Conservation (phyloP, 1,140 invertebrate genomes). For the Drosophila serrata region DNA sequence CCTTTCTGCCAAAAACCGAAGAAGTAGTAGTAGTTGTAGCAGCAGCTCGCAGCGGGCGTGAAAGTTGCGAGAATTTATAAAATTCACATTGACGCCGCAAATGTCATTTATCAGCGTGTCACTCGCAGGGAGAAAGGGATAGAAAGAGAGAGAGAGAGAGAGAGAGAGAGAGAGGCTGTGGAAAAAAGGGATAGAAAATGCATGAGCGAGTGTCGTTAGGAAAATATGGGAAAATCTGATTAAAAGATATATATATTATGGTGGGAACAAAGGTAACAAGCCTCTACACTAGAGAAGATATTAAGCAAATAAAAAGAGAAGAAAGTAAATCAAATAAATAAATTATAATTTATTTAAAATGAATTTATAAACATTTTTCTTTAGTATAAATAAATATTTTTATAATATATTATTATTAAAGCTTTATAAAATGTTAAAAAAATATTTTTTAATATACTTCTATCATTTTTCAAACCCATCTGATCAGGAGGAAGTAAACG, state of each 20-base stretch:
- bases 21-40: not conserved
- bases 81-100: slow-evolving; percentile 82
- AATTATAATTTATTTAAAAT: not conserved
- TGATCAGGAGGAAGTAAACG: too few relatives aligned
- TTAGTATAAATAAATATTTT: not conserved
- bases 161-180: not conserved
- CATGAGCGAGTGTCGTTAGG: not conserved
- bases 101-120: slow-evolving; percentile 83
- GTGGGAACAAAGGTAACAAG: not conserved
- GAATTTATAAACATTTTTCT: not conserved
- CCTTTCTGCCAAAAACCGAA: slow-evolving; percentile 4
- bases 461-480: too few relatives aligned
- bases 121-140: slow-evolving; percentile 39
- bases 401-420: too few relatives aligned
- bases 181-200: not conserved
- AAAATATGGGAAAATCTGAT: not conserved
- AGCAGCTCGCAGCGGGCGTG: slow-evolving; percentile 61
- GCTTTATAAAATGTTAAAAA: too few relatives aligned
- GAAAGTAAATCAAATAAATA: too few relatives aligned
- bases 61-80: slow-evolving; percentile 83
- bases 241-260: not conserved
- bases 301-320: not conserved
- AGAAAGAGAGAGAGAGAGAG: too few relatives aligned
- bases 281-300: fast-evolving
- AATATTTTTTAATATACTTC: too few relatives aligned